These are phyloP conservation scores for Oscheius sp. DNA, from an alignment of 2,888 invertebrate genomes.

Conservation along the genomic window DNA sequence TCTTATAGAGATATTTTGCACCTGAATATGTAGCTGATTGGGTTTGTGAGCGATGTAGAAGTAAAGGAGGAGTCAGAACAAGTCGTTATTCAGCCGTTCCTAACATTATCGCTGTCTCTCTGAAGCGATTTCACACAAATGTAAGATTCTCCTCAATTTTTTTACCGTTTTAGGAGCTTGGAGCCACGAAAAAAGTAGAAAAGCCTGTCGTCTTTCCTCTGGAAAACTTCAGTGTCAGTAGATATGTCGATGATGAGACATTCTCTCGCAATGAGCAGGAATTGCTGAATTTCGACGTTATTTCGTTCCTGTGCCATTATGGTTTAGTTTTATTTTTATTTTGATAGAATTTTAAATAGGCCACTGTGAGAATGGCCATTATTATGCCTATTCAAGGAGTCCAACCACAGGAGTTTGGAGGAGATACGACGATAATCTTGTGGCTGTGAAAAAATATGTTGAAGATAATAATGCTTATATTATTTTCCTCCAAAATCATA, in stretches of 20 bases:
- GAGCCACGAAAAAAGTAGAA: conserved; percentile 4
- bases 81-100: neutral
- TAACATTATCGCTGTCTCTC: conserved; percentile 4
- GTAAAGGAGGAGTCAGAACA: neutral
- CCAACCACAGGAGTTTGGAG: conserved; percentile 16
- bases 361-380: conserved; percentile 7
- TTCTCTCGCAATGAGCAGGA: neutral
- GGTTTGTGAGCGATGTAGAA: conserved; percentile 12
- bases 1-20: neutral
- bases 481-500: conserved; percentile 14
- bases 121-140: conserved; percentile 5
- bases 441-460: neutral
- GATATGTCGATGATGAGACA: neutral
- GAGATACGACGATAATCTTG: conserved; percentile 14
- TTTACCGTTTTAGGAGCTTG: neutral
- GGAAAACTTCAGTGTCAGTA: neutral
- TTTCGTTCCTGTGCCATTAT: conserved; percentile 10
- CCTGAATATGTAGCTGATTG: conserved; percentile 16
- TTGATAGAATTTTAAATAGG: neutral
- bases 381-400: conserved; percentile 12
- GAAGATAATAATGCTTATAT: conserved; percentile 25
- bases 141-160: neutral
- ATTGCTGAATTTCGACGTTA: conserved; percentile 3
- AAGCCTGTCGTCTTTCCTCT: neutral
- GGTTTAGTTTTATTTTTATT: neutral